Percentiles rank a stretch among this genome's conserved stretches.
Conservation (phyloP, 2,113 vertebrate genomes). For the Phalacrocorax aristotelis region DNA sequence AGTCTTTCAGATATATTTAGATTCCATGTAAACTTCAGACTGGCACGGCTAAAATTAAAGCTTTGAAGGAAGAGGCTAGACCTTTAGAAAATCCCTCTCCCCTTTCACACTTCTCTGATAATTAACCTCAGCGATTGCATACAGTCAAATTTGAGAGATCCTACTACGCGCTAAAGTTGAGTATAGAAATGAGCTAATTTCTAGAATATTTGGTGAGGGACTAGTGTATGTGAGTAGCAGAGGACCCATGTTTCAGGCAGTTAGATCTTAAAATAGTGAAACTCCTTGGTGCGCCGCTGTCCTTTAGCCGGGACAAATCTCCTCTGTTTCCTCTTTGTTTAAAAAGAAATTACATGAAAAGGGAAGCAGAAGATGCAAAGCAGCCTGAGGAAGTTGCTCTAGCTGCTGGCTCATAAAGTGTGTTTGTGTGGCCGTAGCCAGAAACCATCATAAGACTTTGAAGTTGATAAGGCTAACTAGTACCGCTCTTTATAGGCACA, state of each 20-base stretch:
- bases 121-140: slow-evolving; percentile 21
- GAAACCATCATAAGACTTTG: neutral
- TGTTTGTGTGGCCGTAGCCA: neutral
- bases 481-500: neutral
- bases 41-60: slow-evolving; percentile 27
- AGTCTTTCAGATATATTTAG: slow-evolving; percentile 46
- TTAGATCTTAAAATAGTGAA: neutral
- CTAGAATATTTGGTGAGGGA: neutral
- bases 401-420: neutral
- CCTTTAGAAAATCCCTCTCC: slow-evolving; percentile 20
- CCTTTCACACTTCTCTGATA: slow-evolving; percentile 21
- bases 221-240: neutral
- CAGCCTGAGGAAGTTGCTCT: slow-evolving; percentile 7
- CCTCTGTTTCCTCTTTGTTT: neutral
- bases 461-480: neutral
- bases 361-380: slow-evolving; percentile 3
- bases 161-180: neutral
- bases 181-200: neutral
- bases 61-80: slow-evolving; percentile 40
- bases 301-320: neutral
- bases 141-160: neutral
- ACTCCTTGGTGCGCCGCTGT: neutral
- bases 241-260: neutral
- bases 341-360: neutral
- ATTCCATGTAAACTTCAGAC: slow-evolving; percentile 39